These are phyloP conservation scores for Isaurus tuberculatus DNA, from an alignment of 92 coral and sea anemone species.

Conservation along the genomic window DNA sequence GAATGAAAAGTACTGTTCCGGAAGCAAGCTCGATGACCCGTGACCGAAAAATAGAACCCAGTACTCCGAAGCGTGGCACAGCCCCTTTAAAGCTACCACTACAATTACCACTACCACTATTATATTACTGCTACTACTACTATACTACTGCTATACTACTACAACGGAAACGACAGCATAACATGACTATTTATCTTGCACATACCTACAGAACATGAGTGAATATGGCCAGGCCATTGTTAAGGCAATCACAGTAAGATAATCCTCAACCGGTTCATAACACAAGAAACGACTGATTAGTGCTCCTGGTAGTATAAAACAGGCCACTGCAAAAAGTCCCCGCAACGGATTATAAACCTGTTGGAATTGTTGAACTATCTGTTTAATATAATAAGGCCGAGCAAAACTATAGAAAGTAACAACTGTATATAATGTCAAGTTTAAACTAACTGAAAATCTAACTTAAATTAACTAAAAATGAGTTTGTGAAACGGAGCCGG, in stretches of 20 bases:
- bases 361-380: no score
- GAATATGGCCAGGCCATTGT: constrained; percentile 90
- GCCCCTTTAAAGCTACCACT: no score
- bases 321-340: constrained; percentile 74
- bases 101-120: not conserved
- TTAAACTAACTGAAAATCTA: no score
- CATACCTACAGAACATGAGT: constrained; percentile 84
- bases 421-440: no score
- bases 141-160: not conserved
- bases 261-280: constrained; percentile 63
- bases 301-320: constrained; percentile 68
- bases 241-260: constrained; percentile 71
- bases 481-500: no score
- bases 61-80: no score
- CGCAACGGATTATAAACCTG: constrained; percentile 89
- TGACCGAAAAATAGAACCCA: no score
- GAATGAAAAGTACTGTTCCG: not conserved
- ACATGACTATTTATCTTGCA: no score
- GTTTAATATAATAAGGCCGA: no score
- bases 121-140: not conserved
- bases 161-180: not conserved
- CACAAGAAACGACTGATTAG: constrained; percentile 70
- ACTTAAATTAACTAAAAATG: no score
- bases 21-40: no score
- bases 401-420: no score